Percentiles rank a stretch among this genome's conserved stretches.
Evolutionary conservation across 2,113 vertebrate genomes (phyloP).

Genomic region (Grus americana): DNA sequence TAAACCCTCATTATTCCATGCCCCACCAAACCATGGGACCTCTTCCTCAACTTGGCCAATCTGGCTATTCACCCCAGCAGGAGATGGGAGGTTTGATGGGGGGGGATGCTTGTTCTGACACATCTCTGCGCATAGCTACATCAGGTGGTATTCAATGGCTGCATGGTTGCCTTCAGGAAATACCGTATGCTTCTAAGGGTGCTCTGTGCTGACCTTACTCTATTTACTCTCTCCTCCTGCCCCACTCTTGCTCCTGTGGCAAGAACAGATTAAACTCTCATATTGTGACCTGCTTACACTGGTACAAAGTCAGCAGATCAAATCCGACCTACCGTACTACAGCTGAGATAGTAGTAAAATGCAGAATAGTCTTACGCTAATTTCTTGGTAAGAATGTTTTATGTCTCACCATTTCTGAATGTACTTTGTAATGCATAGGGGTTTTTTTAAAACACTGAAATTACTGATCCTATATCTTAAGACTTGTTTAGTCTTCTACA

Average conservation of each 20-base stretch:
- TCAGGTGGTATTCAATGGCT: not conserved
- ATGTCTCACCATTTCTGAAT: not conserved
- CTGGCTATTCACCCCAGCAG: no score
- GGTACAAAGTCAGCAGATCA: not conserved
- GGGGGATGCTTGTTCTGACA: not conserved
- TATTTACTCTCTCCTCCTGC: not conserved
- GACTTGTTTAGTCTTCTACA: not conserved
- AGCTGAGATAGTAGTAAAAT: not conserved
- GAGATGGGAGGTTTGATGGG: not conserved
- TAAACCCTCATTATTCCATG: rapidly evolving
- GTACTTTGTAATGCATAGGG: not conserved
- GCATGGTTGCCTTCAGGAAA: not conserved
- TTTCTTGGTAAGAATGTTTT: not conserved
- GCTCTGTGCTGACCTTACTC: not conserved
- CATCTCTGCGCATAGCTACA: not conserved
- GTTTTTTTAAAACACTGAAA: not conserved
- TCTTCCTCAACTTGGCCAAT: not conserved
- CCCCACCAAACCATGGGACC: no score
- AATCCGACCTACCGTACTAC: not conserved
- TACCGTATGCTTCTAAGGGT: not conserved
- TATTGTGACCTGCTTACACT: not conserved
- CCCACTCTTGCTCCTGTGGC: not conserved
- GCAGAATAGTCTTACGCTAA: not conserved
- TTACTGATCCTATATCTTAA: not conserved
- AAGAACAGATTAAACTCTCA: not conserved